Base-by-base conservation (phyloP, 2,797 vertebrate species). In the Rhinogobio ventralis region DNA sequence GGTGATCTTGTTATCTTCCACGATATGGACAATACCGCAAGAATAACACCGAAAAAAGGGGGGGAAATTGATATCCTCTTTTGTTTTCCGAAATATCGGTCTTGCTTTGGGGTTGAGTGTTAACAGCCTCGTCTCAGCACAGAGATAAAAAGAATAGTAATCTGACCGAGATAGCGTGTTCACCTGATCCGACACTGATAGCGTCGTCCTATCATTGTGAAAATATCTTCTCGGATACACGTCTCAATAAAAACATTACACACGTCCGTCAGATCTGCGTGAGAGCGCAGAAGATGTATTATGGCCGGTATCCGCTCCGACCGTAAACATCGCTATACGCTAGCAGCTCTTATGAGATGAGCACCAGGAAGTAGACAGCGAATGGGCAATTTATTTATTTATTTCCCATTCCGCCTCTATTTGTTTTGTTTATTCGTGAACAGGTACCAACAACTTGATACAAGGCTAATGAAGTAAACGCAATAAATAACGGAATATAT, bases 291-390 rank as follows among this genome's bases (percentile, higher is more conserved):
- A 69, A 6, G 10, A 42, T 83, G 62, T 30, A 49, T 23, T 19
- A 55, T 55, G 33, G 33, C 36, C 23, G 36, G 23, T 83, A 2
- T 67, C 57, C 30, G 62, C 1, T 74, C 60, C 75, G 15, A n/a
- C 39, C 67, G 83, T 85, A 86, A 88, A 85, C 85, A 84, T 69
- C 73, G 64, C 75, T 49, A 55, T 73, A 71, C 57, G 79, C 82
- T 85, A 60, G 67, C 69, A 68, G 79, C 57, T 75, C 82, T 53
- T 13, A 6, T 36, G 69, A 25, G 76, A 73, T 53, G 88, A 91
- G 83, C 89, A 92, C 86, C 93, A 94, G 94, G 93, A 94, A 94
- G 93, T 92, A 86, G 86, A 90, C 87, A 87, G 85, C 74, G 81
- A 90, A 89, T 74, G 85, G 83, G 90, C 89, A 81, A 85, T 74